Conservation (phyloP, 1,140 invertebrate species). For the Antheraea pernyi region DNA sequence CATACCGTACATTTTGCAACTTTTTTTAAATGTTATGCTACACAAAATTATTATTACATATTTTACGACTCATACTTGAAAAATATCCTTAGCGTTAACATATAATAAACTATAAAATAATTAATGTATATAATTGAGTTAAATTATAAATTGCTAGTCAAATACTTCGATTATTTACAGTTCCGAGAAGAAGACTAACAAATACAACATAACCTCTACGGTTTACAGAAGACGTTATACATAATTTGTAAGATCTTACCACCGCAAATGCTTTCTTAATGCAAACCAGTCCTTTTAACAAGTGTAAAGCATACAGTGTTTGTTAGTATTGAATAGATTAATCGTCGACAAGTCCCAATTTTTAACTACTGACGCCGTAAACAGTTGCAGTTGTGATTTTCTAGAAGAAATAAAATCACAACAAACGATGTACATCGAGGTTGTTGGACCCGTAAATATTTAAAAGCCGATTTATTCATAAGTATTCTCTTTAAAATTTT, state of each 20-base stretch:
- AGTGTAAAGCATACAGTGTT: not conserved
- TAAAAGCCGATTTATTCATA: conserved; percentile 74
- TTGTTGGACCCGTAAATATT: conserved; percentile 74
- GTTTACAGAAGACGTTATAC: not conserved
- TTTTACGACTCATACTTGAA: not conserved
- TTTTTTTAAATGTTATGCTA: not conserved
- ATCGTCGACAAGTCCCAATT: not conserved
- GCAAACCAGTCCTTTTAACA: not conserved
- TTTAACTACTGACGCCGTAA: not conserved
- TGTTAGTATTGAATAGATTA: not conserved
- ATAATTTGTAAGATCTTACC: not conserved
- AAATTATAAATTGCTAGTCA: not conserved
- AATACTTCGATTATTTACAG: not conserved
- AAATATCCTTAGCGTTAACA: not conserved
- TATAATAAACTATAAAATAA: not conserved
- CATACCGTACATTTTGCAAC: not conserved
- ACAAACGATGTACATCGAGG: conserved; percentile 29
- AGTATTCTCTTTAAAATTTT: conserved; percentile 74
- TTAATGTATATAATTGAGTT: not conserved
- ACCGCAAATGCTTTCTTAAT: not conserved
- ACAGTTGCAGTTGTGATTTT: conserved; percentile 22
- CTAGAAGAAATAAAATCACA: conserved; percentile 29
- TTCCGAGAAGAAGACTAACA: not conserved
- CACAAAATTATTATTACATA: not conserved
- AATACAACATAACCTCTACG: not conserved